Evolutionary conservation across 2,888 invertebrate genomes (phyloP), one percentile per base, ranked within the genome.

Genomic region (Isoperla grammatica): DNA sequence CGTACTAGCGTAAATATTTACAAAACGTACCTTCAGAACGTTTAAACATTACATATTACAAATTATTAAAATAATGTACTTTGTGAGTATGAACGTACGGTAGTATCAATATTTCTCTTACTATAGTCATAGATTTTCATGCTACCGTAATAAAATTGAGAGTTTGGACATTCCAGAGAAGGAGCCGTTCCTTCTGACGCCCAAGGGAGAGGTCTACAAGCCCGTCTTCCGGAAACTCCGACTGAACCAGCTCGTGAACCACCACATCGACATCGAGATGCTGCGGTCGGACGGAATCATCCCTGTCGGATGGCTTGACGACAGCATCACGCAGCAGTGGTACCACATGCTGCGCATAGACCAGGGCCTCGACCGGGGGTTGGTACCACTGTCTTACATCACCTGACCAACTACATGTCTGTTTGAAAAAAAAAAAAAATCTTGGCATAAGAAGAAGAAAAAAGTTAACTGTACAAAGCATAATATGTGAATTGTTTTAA

Each of bases 361-460:
- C 70, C 85, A 87, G 67, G 81, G 83, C 62, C 78, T 80, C 60
- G 87, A 88, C 68, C 80, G 79, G 68, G 87, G 87, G 86, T 85
- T 73, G 73, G 74, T n/a, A n/a, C n/a, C n/a, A n/a, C n/a, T n/a
- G n/a, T n/a, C n/a, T n/a, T n/a, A n/a, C n/a, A n/a, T 72, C 57
- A 49, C 42, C 2, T 12, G n/a, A n/a, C n/a, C n/a, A n/a, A n/a
- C n/a, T n/a, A n/a, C n/a, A n/a, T n/a, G n/a, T n/a, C n/a, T n/a
- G n/a, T n/a, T n/a, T n/a, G n/a, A n/a, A n/a, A n/a, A n/a, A n/a
- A n/a, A n/a, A n/a, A n/a, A n/a, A n/a, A n/a, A n/a, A n/a, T n/a
- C n/a, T n/a, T n/a, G n/a, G n/a, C n/a, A n/a, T 12, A 9, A 46
- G 13, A 46, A 46, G 11, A 46, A 46, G 9, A 11, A 46, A 9